Base-by-base conservation (phyloP, 2,888 invertebrate species). In the Germaria angustata region DNA sequence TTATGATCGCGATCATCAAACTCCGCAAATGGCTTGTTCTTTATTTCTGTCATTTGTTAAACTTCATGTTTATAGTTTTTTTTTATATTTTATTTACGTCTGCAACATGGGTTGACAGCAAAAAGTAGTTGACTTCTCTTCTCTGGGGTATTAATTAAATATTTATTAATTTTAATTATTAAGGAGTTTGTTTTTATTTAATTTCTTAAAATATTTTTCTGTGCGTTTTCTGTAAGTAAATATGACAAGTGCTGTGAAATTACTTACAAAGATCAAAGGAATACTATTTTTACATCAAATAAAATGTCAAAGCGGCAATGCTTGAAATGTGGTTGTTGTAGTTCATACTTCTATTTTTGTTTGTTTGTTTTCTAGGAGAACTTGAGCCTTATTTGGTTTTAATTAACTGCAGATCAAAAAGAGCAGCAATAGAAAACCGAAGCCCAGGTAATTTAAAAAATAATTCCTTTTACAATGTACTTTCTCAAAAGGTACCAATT, bases 71-170 rank as follows among this genome's bases (percentile, higher is more conserved):
- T 63, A 24, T 63, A 63, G 13, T 9, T 63, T 20, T 9, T 41
- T 32, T 34, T 49, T 36, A 8, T 13, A n/a, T n/a, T n/a, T 28
- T 6, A 28, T 6, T 5, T 28, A 28, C 28, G 20, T 49, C 51
- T 51, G 41, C 24, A 32, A 13, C 39, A 44, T 11, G 3, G 9
- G 28, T 28, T 28, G 28, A 5, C 13, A 15, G 24, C 24, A 44
- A 22, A 36, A 57, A 36, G 32, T 39, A 24, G 41, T 72, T 73
- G 28, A 6, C 28, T 5, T 5, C 28, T 28, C 59, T 34, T 71
- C 82, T 79, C 79, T 63, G 51, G 79, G 82, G 82, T 41, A 82
- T 82, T 82, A 82, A 82, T 82, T 82, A 82, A 79, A 75, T 82
- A 76, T 79, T 79, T 77, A 77, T 77, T 77, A 77, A 77, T 69